Percentiles rank a stretch among this genome's conserved stretches.
Conservation (phyloP, 2,888 invertebrate species). For the Tachina lurida region DNA sequence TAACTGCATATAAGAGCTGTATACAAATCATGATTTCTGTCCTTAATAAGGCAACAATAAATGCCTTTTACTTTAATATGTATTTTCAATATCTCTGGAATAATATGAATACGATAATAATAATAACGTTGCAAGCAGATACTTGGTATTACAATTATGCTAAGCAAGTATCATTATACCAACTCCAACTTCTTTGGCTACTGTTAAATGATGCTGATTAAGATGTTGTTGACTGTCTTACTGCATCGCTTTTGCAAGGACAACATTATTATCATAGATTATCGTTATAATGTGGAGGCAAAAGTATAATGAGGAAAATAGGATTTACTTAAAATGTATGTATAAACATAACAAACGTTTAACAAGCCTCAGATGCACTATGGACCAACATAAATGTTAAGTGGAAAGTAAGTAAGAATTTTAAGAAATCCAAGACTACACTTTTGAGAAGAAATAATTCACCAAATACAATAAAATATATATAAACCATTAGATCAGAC, state of each 20-base stretch:
- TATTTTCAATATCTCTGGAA: slow-evolving; percentile 12
- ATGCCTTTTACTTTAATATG: background rate
- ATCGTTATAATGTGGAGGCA: slow-evolving; percentile 8
- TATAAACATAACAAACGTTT: background rate
- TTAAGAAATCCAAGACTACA: too few species aligned
- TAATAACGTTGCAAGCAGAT: slow-evolving; percentile 6
- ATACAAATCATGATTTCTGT: background rate
- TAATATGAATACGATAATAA: slow-evolving; percentile 8
- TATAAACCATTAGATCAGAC: too few species aligned
- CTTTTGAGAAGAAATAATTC: too few species aligned
- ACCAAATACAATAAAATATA: too few species aligned
- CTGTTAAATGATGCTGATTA: slow-evolving; percentile 16
- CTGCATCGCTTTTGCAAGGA: background rate
- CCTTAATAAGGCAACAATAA: background rate
- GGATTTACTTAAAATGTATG: slow-evolving; percentile 8
- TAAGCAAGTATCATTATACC: background rate
- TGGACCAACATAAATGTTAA: background rate
- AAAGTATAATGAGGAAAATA: slow-evolving; percentile 15
- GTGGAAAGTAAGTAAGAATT: background rate
- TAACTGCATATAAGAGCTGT: background rate
- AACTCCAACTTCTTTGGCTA: background rate
- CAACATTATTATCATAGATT: slow-evolving; percentile 18
- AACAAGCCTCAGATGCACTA: background rate
- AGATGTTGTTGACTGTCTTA: slow-evolving; percentile 8
- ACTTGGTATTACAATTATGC: slow-evolving; percentile 3